Evolutionary conservation across 2,888 invertebrate genomes (phyloP).

Genomic region (Lasioglossum zephyrum): DNA sequence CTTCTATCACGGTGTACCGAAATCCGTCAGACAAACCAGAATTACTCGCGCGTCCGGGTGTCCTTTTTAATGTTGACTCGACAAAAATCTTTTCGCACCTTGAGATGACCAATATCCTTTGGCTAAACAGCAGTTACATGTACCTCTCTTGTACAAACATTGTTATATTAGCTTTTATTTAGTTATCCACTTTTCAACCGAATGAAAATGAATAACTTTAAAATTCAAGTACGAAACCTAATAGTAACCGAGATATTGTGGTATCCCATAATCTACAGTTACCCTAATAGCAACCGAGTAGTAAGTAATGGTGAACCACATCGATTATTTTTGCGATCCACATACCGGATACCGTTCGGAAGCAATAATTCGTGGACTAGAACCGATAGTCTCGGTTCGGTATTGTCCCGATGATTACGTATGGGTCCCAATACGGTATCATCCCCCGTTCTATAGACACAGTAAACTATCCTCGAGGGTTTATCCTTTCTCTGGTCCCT

Average conservation of each 20-base stretch:
- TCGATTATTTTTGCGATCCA: neutral
- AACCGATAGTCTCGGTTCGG: neutral
- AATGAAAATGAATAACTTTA: neutral
- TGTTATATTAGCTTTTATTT: no score
- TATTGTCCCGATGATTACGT: neutral
- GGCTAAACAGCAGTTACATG: neutral
- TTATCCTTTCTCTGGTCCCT: neutral
- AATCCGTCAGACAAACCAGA: slow-evolving; percentile 12
- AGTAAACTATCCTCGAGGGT: neutral
- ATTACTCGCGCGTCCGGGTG: neutral
- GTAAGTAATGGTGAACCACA: neutral
- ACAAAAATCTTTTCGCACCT: neutral
- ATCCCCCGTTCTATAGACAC: neutral
- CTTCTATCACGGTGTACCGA: slow-evolving; percentile 9
- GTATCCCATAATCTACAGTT: neutral
- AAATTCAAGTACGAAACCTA: neutral
- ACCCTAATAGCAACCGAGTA: neutral
- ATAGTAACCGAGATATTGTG: neutral
- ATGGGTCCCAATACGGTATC: slow-evolving; percentile 9
- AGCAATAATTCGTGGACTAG: neutral
- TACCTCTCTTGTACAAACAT: neutral
- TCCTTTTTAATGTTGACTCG: neutral
- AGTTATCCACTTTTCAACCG: no score
- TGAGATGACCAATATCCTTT: neutral
- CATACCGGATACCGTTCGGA: neutral